Evolutionary conservation across 2,797 vertebrate genomes (phyloP), one percentile per base, ranked within the genome.

Genomic region (Kryptopterus vitreolus): DNA sequence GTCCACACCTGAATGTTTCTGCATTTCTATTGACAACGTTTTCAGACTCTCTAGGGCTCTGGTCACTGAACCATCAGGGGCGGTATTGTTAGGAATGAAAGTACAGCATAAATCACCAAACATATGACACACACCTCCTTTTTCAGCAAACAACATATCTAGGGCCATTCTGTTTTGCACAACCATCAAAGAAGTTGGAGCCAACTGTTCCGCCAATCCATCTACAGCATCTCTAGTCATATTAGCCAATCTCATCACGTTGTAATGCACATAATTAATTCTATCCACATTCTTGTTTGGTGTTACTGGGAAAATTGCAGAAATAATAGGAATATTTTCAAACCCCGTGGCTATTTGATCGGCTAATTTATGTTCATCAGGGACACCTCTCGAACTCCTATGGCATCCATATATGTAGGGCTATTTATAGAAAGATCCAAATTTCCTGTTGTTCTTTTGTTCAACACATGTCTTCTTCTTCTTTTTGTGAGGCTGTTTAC

Each of bases 71-170:
- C 26, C 22, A 16, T 43, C 76, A n/a, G 76, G 58, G 5, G 18
- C 61, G 8, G 61, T 66, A 10, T 77, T 66, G 26, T 75, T 58
- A 1, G 73, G 53, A 3, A 76, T 59, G 13, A 38, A 59, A 20
- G 73, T 76, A 12, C 62, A 77, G 20, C 62, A 77, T 0, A 31
- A 15, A 31, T 77, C 59, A 10, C 76, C 76, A 35, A 66, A 77
- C 61, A 77, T 66, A 6, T 22, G 7, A 29, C 22, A 78, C 8
- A 26, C 20, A 29, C 62, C 22, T 15, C 48, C 62, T 24, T 59
- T 76, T 38, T 78, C 58, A 15, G 76, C 76, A 11, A 31, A 3
- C 9, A 77, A 8, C 74, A 55, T 61, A 1, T 76, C 58, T 2
- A 48, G 15, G 2, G 58, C 75, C 53, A 59, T 33, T n/a, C 74